Evolutionary conservation across 2,797 vertebrate species (phyloP).

Genomic region (Malurus splendens): DNA sequence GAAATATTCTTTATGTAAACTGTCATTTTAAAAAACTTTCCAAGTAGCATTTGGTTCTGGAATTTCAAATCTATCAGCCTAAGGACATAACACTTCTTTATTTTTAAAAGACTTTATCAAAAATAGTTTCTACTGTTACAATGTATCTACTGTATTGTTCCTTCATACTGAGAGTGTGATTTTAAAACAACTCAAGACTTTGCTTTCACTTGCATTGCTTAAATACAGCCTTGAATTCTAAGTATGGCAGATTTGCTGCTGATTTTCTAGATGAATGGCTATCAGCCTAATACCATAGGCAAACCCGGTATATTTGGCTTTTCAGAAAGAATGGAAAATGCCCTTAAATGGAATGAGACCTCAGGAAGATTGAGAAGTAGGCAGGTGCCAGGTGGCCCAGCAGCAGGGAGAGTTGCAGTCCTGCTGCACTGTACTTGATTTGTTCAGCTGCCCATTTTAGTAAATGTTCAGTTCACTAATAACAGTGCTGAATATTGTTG

Average conservation of each 20-base stretch:
- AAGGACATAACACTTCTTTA: background rate
- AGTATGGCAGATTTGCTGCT: background rate
- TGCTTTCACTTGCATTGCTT: background rate
- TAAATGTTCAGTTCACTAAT: background rate
- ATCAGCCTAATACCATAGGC: background rate
- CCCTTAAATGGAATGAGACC: background rate
- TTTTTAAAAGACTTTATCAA: background rate
- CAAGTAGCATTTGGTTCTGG: background rate
- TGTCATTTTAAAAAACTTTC: background rate
- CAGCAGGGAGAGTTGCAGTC: background rate
- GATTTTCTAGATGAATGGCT: background rate
- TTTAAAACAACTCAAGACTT: background rate
- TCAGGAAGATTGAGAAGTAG: background rate
- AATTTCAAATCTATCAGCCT: background rate
- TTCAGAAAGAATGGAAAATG: background rate
- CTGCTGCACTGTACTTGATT: background rate
- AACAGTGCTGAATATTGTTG: background rate
- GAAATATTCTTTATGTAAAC: background rate
- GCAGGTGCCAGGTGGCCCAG: background rate
- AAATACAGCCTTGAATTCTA: background rate
- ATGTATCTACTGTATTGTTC: background rate
- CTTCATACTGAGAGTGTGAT: background rate
- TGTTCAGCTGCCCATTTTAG: background rate
- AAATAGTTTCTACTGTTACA: background rate
- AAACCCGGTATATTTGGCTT: background rate